A percentile compares a stretch with the other conserved stretches of the same genome.
Evolutionary conservation across 1,140 invertebrate genomes (phyloP).

Genomic region (Leptinotarsa texana): DNA sequence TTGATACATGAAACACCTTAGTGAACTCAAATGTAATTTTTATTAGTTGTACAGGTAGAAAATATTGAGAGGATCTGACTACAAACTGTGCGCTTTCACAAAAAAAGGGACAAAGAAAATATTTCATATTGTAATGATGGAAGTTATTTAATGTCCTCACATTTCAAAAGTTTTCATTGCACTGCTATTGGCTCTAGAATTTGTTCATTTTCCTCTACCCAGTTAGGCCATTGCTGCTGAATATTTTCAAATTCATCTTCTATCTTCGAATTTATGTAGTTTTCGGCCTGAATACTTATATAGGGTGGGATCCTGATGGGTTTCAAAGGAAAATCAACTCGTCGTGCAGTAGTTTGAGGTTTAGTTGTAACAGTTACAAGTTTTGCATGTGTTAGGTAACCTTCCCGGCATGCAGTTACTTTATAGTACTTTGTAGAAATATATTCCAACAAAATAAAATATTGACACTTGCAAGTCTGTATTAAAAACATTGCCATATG

Average conservation of each 20-base stretch:
- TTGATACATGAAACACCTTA: background rate
- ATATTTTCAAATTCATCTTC: slow-evolving; percentile 37
- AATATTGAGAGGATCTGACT: background rate
- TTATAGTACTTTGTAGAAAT: slow-evolving; percentile 57
- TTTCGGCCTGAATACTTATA: slow-evolving; percentile 37
- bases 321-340: slow-evolving; percentile 61
- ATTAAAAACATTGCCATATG: no score
- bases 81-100: background rate
- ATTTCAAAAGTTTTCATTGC: slow-evolving; percentile 24
- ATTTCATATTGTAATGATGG: background rate
- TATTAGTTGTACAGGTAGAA: background rate
- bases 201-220: slow-evolving; percentile 41
- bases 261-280: slow-evolving; percentile 39
- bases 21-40: background rate
- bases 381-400: slow-evolving; percentile 62
- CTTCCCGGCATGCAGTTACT: slow-evolving; percentile 64
- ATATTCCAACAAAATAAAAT: no score
- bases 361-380: slow-evolving; percentile 58
- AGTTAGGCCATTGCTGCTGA: slow-evolving; percentile 36
- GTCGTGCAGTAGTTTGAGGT: slow-evolving; percentile 56
- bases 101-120: background rate
- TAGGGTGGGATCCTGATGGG: slow-evolving; percentile 53
- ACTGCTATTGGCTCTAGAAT: slow-evolving; percentile 41
- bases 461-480: no score
- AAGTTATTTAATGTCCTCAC: background rate